Evolutionary conservation across 2,888 invertebrate species (phyloP), one percentile per base, ranked within the genome.

Genomic region (Archips crataeganus): DNA sequence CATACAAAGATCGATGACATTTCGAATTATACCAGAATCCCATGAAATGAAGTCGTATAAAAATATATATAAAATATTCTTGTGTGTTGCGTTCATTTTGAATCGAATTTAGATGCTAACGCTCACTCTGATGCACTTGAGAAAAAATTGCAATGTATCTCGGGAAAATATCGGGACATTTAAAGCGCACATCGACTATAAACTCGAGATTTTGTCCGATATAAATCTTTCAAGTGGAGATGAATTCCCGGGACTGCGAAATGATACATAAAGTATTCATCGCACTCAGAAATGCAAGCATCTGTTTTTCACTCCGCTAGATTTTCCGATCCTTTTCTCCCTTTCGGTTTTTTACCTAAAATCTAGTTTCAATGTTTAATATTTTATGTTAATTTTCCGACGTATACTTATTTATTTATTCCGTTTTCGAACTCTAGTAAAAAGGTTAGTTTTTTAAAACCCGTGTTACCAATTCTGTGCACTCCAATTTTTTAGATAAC

Each of bases 211-310:
- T 91, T 90, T 82, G 80, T 80, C 84, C 86, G 90, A 88, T 87
- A 92, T 92, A 93, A 93, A 94, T 93, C 93, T 91, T 91, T 91
- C 90, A 85, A 89, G 88, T 87, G 85, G 84, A 90, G 89, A 91
- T 91, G 91, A 91, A 93, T 93, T 89, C 83, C 81, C 85, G 82
- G 85, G 86, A 88, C 90, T 90, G 85, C 88, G 90, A 92, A 90
- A 91, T 93, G 91, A 90, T 93, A 91, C 87, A 89, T 94, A 87
- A 92, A 92, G 91, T 92, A 93, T 94, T 94, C 90, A 93, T 87
- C 75, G 78, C 84, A 80, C 87, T 89, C 86, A 86, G 85, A 90
- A 90, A 91, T 91, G 90, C 91, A 90, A 86, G 86, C 88, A 87
- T 88, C 90, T 88, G 89, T 89, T 91, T 90, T 89, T 88, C 84